Base-by-base conservation (phyloP, 2,888 invertebrate species). In the Abrostola triplasia region DNA sequence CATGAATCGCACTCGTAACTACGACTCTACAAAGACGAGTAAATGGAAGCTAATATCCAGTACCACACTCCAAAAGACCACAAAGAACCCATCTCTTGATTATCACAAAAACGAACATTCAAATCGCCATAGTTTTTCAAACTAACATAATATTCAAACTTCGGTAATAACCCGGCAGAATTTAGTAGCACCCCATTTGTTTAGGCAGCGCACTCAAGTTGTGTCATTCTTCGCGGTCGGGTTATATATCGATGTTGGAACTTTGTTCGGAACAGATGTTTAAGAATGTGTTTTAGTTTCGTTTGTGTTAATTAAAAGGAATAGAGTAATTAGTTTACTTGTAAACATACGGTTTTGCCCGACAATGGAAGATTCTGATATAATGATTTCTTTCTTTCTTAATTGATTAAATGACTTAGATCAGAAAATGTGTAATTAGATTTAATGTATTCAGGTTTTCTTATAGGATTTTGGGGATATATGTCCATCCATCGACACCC, bases 181-280 rank as follows among this genome's bases (percentile, higher is more conserved):
- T 78, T 78, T 79, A 78, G 80, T 77, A 54, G 80, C 69, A 74
- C 72, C 71, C 66, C 80, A 78, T 79, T 64, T 58, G 79, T 78
- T 79, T 62, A 50, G 64, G 47, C 35, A 63, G 59, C 50, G 64
- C 54, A 57, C 67, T 77, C 61, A 65, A 67, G 56, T 59, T 47
- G 61, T 59, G 63, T 73, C 76, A 68, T 68, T 74, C 61, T 69
- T 59, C 66, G 74, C 57, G 81, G 77, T 62, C 51, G 68, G 73
- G 58, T 81, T 79, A 75, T 75, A 69, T 80, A 79, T 74, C 42
- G 66, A 49, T 58, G 76, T 76, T 76, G 49, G n/a, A 36, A 64
- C 44, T 70, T 70, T 55, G 38, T 47, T 47, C 24, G 24, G 44
- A 8, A 47, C 8, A 24, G 13, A 47, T 47, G 44, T 24, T 47